Evolutionary conservation across 2,888 invertebrate genomes (phyloP), one percentile per base, ranked within the genome.

Genomic region (Dicranocentrus wangi): DNA sequence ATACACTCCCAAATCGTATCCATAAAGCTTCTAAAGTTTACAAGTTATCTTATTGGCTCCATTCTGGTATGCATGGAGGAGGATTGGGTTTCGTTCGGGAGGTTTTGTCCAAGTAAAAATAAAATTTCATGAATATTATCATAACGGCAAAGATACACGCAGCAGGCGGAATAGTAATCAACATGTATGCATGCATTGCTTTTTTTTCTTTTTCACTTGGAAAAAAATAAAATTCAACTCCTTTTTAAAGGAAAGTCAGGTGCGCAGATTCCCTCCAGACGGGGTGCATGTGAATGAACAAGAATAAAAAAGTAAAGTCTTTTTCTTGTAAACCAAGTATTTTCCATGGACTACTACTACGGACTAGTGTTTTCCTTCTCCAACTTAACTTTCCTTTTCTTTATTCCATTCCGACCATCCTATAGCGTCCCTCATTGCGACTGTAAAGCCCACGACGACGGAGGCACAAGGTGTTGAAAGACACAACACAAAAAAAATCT

Each of bases 261-360:
- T 55, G 55, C 21, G 55, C 55, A 21, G 55, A 55, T 55, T 55
- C 55, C 55, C 55, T 55, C 17, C 47, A 47, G 47, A 47, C 47
- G 19, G 23, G 3, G n/a, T 55, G 55, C 55, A 55, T 55, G 55
- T 21, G 55, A 55, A 47, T 47, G 47, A 47, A 47, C 47, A 47
- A 47, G 47, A 17, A 13, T 5, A 13, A 47, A 3, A n/a, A 17
- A 17, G 47, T 47, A 3, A n/a, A 47, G 47, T n/a, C 15, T 15
- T 47, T 47, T 17, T 47, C 47, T 47, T 47, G 47, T 47, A 5
- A 3, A 10, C 5, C 3, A 10, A 32, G 5, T 10, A 7, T 32
- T 32, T 32, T 32, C 32, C 32, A 32, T 32, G 32, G 5, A 32
- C 32, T 32, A 32, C 5, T 32, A 32, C n/a, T n/a, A n/a, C n/a